Evolutionary conservation across 2,888 invertebrate genomes (phyloP), one percentile per base, ranked within the genome.

Genomic region (Ophion obscuratus): DNA sequence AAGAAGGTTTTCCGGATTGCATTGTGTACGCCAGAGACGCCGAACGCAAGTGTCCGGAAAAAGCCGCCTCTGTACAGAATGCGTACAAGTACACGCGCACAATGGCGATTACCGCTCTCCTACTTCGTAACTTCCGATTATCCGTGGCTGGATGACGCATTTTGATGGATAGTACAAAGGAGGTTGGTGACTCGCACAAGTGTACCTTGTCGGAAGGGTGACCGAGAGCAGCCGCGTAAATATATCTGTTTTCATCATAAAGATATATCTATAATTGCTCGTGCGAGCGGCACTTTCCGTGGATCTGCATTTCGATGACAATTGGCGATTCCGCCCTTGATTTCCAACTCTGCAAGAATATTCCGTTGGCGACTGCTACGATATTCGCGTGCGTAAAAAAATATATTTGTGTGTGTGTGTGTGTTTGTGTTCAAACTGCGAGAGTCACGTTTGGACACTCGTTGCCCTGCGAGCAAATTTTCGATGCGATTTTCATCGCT

Each of bases 401-500:
- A 68, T 70, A 77, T 75, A 62, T 62, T 44, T 66, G 5, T 14
- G 10, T 40, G 40, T 36, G 44, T 27, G n/a, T 64, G 5, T 47
- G 36, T 57, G 24, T 24, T 0, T 53, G 5, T 6, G n/a, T 44
- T 83, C 44, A 80, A 73, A 71, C 76, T 2, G 67, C 71, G n/a
- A 76, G 71, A 47, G 44, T 75, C 0, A 62, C 20, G 2, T 66
- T 73, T 14, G 70, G 7, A 82, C 40, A 47, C 83, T 66, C 67
- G 27, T 71, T 59, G 57, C 66, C 10, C 24, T 10, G 78, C 11
- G 62, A 77, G n/a, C 27, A 44, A 57, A 68, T n/a, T 17, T 57
- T 24, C 47, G 81, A 64, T 20, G 87, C 86, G 36, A 89, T 87
- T 36, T 70, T 62, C 64, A 36, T 81, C 27, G 87, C 81, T 86